Conservation (phyloP, 2,888 invertebrate genomes). For the Gibbula magus region DNA sequence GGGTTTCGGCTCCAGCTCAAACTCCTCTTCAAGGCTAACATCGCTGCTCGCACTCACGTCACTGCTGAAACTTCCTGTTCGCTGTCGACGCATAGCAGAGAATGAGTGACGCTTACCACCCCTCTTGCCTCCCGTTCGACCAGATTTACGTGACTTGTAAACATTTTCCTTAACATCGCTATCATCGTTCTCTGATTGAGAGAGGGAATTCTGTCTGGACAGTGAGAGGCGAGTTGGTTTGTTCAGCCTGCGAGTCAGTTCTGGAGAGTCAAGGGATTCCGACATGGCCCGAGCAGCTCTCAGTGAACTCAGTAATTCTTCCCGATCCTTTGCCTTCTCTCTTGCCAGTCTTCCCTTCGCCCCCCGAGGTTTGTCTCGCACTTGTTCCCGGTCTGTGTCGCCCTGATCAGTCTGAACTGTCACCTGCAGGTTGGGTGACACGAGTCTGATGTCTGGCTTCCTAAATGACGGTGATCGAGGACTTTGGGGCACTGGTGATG, state of each 20-base stretch:
- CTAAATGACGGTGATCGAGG: conserved; percentile 30
- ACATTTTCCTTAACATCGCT: conserved; percentile 30
- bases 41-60: conserved; percentile 54
- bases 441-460: conserved; percentile 44
- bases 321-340: not conserved
- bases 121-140: conserved; percentile 33
- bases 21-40: conserved; percentile 55
- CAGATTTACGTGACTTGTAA: conserved; percentile 18
- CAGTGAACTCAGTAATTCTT: not conserved
- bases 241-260: not conserved
- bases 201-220: conserved; percentile 15
- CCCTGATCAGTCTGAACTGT: conserved; percentile 53
- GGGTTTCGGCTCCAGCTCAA: conserved; percentile 48
- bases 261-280: not conserved
- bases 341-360: not conserved
- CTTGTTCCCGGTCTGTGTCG: not conserved
- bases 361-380: not conserved
- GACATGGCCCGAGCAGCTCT: not conserved
- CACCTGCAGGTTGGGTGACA: conserved; percentile 56
- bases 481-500: not conserved
- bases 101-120: conserved; percentile 41
- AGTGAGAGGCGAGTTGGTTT: conserved; percentile 12
- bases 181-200: conserved; percentile 32
- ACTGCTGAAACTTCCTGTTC: conserved; percentile 64
- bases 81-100: conserved; percentile 49